These are phyloP conservation scores for Tenebrio molitor DNA, from an alignment of 1,140 invertebrate species.

Conservation along the genomic window DNA sequence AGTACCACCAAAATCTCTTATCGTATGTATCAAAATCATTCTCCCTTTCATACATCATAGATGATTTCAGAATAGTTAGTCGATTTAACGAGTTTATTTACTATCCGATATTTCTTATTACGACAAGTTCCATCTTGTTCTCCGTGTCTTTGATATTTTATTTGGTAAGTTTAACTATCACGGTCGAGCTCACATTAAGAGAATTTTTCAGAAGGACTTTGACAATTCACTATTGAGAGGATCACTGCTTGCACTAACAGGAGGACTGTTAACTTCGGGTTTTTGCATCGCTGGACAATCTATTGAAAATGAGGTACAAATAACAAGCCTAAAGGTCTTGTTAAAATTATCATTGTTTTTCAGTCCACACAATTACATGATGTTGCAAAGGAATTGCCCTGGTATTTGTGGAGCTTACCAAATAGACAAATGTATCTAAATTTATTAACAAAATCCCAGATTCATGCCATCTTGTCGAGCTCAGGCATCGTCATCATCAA, in stretches of 20 bases:
- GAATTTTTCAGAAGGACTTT: slow-evolving; percentile 15
- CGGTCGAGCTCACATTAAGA: background rate
- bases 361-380: background rate
- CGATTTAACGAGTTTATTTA: slow-evolving; percentile 7
- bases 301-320: slow-evolving; percentile 2
- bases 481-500: background rate
- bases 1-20: slow-evolving; percentile 1
- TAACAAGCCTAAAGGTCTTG: background rate
- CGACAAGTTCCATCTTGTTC: background rate
- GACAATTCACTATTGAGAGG: slow-evolving; percentile 3
- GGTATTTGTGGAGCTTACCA: background rate
- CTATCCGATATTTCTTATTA: slow-evolving; percentile 2
- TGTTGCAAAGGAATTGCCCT: background rate
- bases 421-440: background rate
- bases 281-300: slow-evolving; percentile 8
- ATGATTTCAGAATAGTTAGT: background rate
- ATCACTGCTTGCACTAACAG: background rate
- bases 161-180: background rate
- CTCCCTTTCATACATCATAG: too few relatives aligned
- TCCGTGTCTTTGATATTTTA: background rate
- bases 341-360: background rate
- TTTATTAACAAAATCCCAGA: background rate
- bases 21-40: too few relatives aligned
- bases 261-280: background rate
- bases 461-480: background rate